Evolutionary conservation across 2,888 invertebrate genomes (phyloP).

Genomic region (Rhyacophila evoluta): DNA sequence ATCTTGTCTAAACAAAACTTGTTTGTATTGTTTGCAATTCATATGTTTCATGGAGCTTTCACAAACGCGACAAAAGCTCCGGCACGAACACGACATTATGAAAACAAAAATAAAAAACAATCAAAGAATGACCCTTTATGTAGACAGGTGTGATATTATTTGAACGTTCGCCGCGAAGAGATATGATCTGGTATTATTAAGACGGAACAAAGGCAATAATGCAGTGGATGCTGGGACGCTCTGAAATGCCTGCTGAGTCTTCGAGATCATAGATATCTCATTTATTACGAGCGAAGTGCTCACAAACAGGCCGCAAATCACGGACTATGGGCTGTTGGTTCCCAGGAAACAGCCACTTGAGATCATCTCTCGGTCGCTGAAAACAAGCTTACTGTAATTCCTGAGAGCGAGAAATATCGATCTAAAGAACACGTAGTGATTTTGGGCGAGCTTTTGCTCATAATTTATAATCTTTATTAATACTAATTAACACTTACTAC

Average conservation of each 20-base stretch:
- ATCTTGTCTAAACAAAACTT: neutral
- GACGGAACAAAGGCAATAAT: constrained; percentile 1
- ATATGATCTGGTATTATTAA: constrained; percentile 36
- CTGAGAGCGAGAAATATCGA: neutral
- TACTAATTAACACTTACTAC: too few species aligned
- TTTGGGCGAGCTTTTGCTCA: neutral
- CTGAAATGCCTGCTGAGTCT: neutral
- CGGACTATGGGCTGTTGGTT: neutral
- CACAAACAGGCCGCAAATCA: neutral
- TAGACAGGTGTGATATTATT: constrained; percentile 45
- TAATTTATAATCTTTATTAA: neutral
- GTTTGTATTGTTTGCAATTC: neutral
- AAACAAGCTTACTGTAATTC: constrained; percentile 1
- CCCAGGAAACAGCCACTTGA: constrained; percentile 50
- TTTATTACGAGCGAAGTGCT: neutral
- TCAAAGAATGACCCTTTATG: constrained; percentile 17
- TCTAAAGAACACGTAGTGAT: neutral
- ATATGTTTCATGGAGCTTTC: constrained; percentile 2
- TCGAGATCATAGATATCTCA: neutral
- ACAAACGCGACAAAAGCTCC: neutral
- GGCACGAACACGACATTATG: neutral
- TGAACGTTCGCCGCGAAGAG: constrained; percentile 29
- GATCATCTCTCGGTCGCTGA: constrained; percentile 6
- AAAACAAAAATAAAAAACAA: neutral
- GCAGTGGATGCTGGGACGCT: constrained; percentile 6